phyloP scores from a whole-genome alignment of 2,113 vertebrate genomes.

The Phalacrocorax brasilianus region DNA sequence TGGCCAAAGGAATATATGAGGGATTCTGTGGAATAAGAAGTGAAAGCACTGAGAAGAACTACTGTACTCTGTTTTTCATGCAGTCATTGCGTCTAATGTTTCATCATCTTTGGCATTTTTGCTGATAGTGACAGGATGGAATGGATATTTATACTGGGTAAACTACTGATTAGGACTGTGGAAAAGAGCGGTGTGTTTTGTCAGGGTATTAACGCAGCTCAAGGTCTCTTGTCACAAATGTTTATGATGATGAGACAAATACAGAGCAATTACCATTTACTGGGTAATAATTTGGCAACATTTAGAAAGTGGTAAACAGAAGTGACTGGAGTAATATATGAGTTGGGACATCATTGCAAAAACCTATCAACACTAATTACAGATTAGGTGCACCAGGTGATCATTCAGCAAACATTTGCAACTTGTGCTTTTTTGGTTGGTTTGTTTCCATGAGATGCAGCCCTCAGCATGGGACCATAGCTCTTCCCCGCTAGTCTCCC shows the following conservation, averaged over 20 bases:
- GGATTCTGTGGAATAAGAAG: background rate
- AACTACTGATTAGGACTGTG: background rate
- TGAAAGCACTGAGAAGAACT: background rate
- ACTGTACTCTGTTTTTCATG: background rate
- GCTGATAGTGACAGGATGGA: background rate
- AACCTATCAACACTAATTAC: background rate
- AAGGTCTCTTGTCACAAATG: conserved; percentile 20
- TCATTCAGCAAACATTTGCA: conserved; percentile 7
- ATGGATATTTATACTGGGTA: background rate
- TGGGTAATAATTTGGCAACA: conserved; percentile 5
- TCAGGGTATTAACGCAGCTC: background rate
- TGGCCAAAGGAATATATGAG: background rate
- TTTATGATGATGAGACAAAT: conserved; percentile 40
- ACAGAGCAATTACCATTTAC: conserved; percentile 16
- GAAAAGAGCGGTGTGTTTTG: background rate
- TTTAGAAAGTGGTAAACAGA: conserved; percentile 11
- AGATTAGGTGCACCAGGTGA: background rate
- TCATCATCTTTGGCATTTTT: background rate
- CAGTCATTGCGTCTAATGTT: background rate
- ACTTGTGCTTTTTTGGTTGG: background rate
- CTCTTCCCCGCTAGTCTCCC: background rate
- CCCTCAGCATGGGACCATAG: background rate
- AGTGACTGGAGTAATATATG: conserved; percentile 2
- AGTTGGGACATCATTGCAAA: background rate
- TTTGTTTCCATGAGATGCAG: background rate